phyloP scores from a whole-genome alignment of 1,140 invertebrate genomes.

The Papilio machaon region DNA sequence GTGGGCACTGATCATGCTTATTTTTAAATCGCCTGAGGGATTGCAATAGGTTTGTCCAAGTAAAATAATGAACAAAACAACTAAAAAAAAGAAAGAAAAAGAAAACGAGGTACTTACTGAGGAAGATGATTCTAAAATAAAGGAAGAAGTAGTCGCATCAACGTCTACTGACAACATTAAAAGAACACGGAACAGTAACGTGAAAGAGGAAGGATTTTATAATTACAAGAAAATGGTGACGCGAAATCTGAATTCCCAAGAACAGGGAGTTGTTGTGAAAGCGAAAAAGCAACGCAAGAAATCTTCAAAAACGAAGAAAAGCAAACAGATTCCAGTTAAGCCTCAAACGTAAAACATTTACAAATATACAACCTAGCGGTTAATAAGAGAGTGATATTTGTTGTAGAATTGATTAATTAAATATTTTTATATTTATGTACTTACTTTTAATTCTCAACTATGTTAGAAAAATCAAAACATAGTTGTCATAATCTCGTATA shows the following conservation, averaged over 20 bases:
- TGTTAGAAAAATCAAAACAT: no score
- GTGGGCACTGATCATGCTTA: slow-evolving; percentile 47
- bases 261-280: slow-evolving; percentile 27
- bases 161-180: slow-evolving; percentile 25
- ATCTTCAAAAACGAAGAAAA: slow-evolving; percentile 43
- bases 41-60: slow-evolving; percentile 10
- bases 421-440: background rate
- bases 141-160: slow-evolving; percentile 25
- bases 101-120: slow-evolving; percentile 38
- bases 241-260: slow-evolving; percentile 49
- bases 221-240: slow-evolving; percentile 54
- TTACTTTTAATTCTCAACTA: background rate
- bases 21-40: slow-evolving; percentile 29
- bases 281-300: slow-evolving; percentile 45
- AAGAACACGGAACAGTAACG: slow-evolving; percentile 48
- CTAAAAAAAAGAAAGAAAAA: slow-evolving; percentile 43
- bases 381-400: slow-evolving; percentile 26
- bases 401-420: slow-evolving; percentile 24
- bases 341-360: slow-evolving; percentile 10
- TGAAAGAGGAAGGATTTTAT: slow-evolving; percentile 54
- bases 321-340: slow-evolving; percentile 42
- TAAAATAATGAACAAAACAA: slow-evolving; percentile 48
- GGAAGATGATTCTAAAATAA: slow-evolving; percentile 42
- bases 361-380: background rate
- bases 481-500: no score